Base-by-base conservation (phyloP, 2,888 invertebrate species). In the Chaetogeoica ovagalla region DNA sequence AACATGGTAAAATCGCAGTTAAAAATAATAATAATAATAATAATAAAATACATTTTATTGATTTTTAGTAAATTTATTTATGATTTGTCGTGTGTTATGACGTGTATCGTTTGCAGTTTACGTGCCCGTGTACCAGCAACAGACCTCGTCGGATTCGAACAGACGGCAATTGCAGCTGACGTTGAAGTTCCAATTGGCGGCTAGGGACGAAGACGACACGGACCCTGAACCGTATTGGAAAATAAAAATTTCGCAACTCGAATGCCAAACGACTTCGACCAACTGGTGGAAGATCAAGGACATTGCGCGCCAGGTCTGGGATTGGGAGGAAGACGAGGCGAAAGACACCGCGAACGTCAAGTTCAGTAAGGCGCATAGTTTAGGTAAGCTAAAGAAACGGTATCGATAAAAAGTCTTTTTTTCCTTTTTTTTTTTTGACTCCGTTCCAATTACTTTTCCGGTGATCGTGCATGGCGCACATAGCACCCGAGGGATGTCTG, bases 401-500 rank as follows among this genome's bases (percentile, higher is more conserved):
- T 43, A 7, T 7, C 43, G 43, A 43, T 3, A 9, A 43, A 43
- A 43, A 6, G 43, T 52, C 15, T 52, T 52, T 52, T 52, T 52
- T 1, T 11, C n/a, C n/a, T n/a, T n/a, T n/a, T n/a, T 52, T 52
- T 52, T 52, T 52, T 52, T 1, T 11, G 15, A 30, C 30, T 30
- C 52, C 52, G 17, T 55, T 17, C 39, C 21, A 6, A 21, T 66
- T 43, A 48, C 66, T 21, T 43, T 66, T 15, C 21, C 55, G 19
- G 19, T 5, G 11, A 4, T 60, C 30, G 30, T 30, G 30, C 30
- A 4, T 30, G 30, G 4, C 30, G 30, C 4, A 30, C 15, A n/a
- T n/a, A 91, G 94, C 93, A 15, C 94, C 94, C 1, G 89, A 90
- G 81, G 94, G 94, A 55, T 94, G 94, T 85, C 87, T 94, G 30